phyloP scores from a whole-genome alignment of 2,888 invertebrate genomes.

The Norana najaformis region DNA sequence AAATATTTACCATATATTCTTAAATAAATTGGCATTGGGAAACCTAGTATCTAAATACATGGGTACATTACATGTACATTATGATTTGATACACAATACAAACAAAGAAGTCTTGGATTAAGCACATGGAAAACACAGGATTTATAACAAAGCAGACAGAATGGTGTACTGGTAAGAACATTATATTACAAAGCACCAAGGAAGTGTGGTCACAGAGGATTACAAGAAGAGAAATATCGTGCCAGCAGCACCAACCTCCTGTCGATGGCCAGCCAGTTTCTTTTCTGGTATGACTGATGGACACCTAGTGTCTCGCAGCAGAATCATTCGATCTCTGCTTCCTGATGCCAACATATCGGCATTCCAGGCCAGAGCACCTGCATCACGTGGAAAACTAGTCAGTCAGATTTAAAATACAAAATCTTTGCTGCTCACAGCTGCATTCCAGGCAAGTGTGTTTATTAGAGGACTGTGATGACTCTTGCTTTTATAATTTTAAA shows the following conservation, averaged over 20 bases:
- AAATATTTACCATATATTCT: neutral
- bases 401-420: too few relatives aligned
- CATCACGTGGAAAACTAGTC: conserved; percentile 26
- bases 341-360: conserved; percentile 95
- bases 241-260: conserved; percentile 73
- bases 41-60: neutral
- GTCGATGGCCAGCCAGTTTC: conserved; percentile 82
- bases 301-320: conserved; percentile 85
- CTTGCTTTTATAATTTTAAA: too few relatives aligned
- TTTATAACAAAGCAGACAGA: too few relatives aligned
- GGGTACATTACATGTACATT: too few relatives aligned
- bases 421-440: too few relatives aligned
- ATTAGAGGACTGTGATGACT: too few relatives aligned
- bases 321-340: conserved; percentile 87
- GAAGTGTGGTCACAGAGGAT: neutral
- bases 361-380: conserved; percentile 93
- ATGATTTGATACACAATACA: too few relatives aligned
- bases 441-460: too few relatives aligned
- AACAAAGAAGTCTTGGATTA: too few relatives aligned
- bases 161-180: neutral
- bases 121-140: too few relatives aligned
- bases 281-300: conserved; percentile 42
- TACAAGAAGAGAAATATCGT: neutral
- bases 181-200: neutral
- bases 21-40: neutral